Conservation (phyloP, 2,888 invertebrate species). For the Penaeus monodon region DNA sequence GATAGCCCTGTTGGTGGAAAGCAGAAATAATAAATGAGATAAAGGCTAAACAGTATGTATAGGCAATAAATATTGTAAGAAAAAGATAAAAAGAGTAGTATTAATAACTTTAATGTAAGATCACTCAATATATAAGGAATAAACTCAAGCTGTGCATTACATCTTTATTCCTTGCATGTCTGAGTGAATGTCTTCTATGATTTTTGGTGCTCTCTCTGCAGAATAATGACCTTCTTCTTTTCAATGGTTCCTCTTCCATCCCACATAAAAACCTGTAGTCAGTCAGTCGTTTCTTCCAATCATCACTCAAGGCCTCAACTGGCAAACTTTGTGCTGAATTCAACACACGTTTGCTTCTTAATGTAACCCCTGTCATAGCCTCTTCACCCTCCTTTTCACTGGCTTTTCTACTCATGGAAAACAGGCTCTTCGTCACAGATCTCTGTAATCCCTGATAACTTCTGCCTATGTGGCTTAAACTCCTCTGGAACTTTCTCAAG, state of each 20-base stretch:
- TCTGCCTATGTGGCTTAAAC: too few relatives aligned
- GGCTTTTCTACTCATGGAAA: too few relatives aligned
- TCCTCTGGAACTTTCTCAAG: too few relatives aligned
- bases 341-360: background rate
- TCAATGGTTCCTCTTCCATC: background rate
- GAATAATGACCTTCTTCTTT: background rate
- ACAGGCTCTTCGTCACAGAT: too few relatives aligned
- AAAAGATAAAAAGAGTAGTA: too few relatives aligned
- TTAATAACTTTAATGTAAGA: background rate
- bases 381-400: too few relatives aligned
- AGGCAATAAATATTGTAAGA: background rate
- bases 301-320: background rate
- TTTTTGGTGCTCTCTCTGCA: background rate
- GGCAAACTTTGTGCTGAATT: background rate
- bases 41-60: background rate
- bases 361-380: too few relatives aligned
- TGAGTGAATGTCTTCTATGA: background rate
- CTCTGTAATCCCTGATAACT: too few relatives aligned
- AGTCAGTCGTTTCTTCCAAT: slow-evolving; percentile 18
- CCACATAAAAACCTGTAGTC: slow-evolving; percentile 33
- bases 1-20: slow-evolving; percentile 50
- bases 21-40: background rate
- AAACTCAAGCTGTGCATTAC: background rate
- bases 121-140: background rate
- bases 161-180: background rate